Base-by-base conservation (phyloP, 2,797 vertebrate species). In the Melanotaenia trifasciata region DNA sequence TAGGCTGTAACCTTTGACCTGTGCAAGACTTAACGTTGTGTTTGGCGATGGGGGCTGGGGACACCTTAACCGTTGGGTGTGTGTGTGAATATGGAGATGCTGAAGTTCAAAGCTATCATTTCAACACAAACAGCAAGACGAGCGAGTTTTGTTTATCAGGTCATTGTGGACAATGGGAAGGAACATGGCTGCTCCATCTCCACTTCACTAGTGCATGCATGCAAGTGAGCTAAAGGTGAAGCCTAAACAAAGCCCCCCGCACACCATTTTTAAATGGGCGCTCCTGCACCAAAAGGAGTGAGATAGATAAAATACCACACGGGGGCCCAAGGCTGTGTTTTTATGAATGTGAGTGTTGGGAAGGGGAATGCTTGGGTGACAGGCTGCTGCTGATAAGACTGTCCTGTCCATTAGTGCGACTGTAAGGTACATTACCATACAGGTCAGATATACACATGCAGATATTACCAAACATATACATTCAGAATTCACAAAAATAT, bases 271-370 rank as follows among this genome's bases (percentile, higher is more conserved):
- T 71, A 80, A 60, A 60, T 66, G 26, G 32, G 12, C 51, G 40
- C 38, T 38, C 40, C 57, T 22, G 28, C 74, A 70, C 77, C 43
- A 58, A 62, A 65, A 67, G 67, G 33, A 84, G 36, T 16, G 45
- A 64, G 30, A 69, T 59, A 58, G 85, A 90, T 87, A 81, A 90
- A 85, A 90, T 87, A 40, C 81, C 83, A 75, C 0, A 3, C n/a
- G 36, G 84, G 61, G 80, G 72, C 74, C 85, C 76, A 24, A 26
- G 13, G 11, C 28, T 51, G 50, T 26, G 50, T 45, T 45, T 45
- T 16, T 45, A 20, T 58, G 58, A 40, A 22, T 53, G n/a, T 67
- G 54, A 64, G 58, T 70, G 70, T 77, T 60, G 22, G 58, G 26
- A 28, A 20, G 16, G 62, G 35, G 35, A 30, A 78, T 64, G 20